A percentile compares a stretch with the other conserved stretches of the same genome.
phyloP scores from a whole-genome alignment of 2,113 vertebrate genomes.

The Rhagologus leucostigma region DNA sequence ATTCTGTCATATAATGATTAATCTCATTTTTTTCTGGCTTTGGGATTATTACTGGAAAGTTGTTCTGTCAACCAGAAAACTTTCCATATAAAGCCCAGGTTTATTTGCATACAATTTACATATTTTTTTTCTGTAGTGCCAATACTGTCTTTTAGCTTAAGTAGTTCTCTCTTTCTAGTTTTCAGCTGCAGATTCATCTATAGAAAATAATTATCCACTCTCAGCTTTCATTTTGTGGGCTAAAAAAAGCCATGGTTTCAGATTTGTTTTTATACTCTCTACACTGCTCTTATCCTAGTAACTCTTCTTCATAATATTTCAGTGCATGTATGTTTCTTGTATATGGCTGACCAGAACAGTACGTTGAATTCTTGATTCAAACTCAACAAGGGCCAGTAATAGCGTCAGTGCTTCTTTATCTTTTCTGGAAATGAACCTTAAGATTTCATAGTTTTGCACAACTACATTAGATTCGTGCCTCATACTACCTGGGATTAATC shows the following conservation, averaged over 20 bases:
- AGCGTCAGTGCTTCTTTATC: not conserved
- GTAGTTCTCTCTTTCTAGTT: not conserved
- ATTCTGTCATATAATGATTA: not conserved
- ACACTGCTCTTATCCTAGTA: not conserved
- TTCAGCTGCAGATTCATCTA: not conserved
- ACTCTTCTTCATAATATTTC: not conserved
- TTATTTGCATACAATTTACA: not conserved
- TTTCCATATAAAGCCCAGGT: not conserved
- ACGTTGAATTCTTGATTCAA: not conserved
- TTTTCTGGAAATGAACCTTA: not conserved
- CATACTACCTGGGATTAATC: not conserved
- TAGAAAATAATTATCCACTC: not conserved
- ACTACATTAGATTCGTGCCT: not conserved
- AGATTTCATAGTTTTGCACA: not conserved
- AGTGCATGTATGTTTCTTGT: not conserved
- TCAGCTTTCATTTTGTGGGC: not conserved
- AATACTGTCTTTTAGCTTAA: not conserved
- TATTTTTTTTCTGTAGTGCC: not conserved
- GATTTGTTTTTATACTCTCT: not conserved
- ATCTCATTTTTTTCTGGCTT: not conserved
- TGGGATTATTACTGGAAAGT: not conserved
- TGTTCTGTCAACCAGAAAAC: not conserved
- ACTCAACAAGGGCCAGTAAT: not conserved
- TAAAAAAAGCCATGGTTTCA: not conserved
- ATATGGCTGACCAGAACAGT: not conserved